Base-by-base conservation (phyloP, 1,140 invertebrate genomes). In the Belonocnema kinseyi region DNA sequence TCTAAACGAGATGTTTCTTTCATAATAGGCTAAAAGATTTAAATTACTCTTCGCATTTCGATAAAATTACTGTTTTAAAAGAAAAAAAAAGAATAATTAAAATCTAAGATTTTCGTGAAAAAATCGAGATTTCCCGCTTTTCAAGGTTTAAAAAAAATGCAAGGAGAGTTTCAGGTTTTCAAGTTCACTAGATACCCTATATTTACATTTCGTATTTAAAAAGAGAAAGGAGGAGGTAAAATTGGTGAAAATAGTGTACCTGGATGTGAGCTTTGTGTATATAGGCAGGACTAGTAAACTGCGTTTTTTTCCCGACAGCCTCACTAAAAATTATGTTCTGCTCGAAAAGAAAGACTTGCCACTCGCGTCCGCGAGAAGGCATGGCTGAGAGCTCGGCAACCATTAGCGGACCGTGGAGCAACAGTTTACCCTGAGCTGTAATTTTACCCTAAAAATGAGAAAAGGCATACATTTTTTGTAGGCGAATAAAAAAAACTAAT, bases 251-350 rank as follows among this genome's bases (percentile, higher is more conserved):
- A 12, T 40, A n/a, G 26, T 26, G 53, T 92, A 99, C 98, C 95
- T 98, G 98, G 83, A 99, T 95, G 89, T 99, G 98, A 90, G 96
- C 97, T 92, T 99, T 99, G 92, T 98, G 99, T 85, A 98, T 95
- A 91, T 99, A 99, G 54, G 95, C 96, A 81, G 98, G 98, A 93
- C 96, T 98, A 76, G 96, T 96, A 89, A 98, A 99, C 90, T 98
- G 97, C 33, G 95, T 97, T 90, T 98, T 98, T 88, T 96, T 96
- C 82, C 98, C 97, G 56, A 98, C 96, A 83, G 97, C 95, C 88
- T 99, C 98, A 83, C 97, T 98, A 88, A 99, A 98, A 84, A 99
- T 98, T 79, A 99, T 97, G 86, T 96, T 98, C 92, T 99, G 99
- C 90, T 99, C 98, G 90, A 99, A 99, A 7, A 99, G 93, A 92